Conservation (phyloP, 2,113 vertebrate species). For the Saguinus imperator region DNA sequence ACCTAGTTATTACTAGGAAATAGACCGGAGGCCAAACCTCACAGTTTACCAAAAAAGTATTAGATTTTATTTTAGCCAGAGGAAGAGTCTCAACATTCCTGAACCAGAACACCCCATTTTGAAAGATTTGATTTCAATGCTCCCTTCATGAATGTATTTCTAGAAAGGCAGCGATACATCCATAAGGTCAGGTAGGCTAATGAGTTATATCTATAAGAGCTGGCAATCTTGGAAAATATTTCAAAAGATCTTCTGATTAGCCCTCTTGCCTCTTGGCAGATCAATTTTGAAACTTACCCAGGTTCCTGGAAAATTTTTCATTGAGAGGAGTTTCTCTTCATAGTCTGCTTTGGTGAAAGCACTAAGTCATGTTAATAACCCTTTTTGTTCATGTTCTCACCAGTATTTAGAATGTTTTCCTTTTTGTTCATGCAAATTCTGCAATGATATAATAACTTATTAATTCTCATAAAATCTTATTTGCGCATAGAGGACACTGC, state of each 20-base stretch:
- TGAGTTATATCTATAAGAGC: background rate
- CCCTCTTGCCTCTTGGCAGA: background rate
- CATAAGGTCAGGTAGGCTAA: background rate
- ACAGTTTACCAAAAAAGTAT: background rate
- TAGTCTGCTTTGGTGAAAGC: background rate
- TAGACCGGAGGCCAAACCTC: background rate
- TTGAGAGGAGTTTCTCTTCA: background rate
- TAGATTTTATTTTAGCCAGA: background rate
- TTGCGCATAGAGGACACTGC: background rate
- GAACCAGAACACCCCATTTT: background rate
- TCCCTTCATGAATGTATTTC: constrained; percentile 12
- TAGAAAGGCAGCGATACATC: background rate
- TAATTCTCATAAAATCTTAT: background rate
- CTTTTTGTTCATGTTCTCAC: background rate
- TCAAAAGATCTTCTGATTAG: background rate
- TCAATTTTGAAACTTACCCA: background rate
- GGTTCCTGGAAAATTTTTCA: background rate
- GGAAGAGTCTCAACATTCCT: background rate
- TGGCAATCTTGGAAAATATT: background rate
- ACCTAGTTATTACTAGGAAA: background rate
- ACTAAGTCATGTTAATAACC: background rate
- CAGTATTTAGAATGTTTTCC: background rate
- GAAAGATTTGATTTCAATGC: constrained; percentile 18
- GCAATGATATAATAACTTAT: background rate
- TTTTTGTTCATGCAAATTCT: background rate